These are phyloP conservation scores for Hiodon tergisus DNA, from an alignment of 2,113 vertebrate genomes.

Conservation along the genomic window DNA sequence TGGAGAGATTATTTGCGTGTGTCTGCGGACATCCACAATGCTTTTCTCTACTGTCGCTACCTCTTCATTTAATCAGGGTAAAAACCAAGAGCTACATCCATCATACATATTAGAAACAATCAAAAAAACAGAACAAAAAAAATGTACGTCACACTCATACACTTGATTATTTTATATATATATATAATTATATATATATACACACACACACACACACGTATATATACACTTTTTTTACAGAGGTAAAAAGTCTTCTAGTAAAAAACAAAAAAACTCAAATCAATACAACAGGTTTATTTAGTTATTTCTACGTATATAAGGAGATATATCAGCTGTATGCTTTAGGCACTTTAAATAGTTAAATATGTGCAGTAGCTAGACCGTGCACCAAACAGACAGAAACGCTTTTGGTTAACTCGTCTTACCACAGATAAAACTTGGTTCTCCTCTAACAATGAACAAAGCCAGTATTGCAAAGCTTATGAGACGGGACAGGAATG, in stretches of 20 bases:
- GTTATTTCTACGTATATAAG: constrained; percentile 66
- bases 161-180: too few relatives aligned
- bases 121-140: constrained; percentile 62
- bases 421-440: constrained; percentile 72
- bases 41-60: too few relatives aligned
- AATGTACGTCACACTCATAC: constrained; percentile 88
- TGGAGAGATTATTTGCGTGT: too few relatives aligned
- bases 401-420: constrained; percentile 66
- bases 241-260: constrained; percentile 84
- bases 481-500: not conserved
- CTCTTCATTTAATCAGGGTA: too few relatives aligned
- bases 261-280: constrained; percentile 44
- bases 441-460: constrained; percentile 29
- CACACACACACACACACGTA: not conserved
- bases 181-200: too few relatives aligned
- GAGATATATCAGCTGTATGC: constrained; percentile 69
- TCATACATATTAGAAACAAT: constrained; percentile 90
- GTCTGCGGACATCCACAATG: too few relatives aligned
- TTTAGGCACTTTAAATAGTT: constrained; percentile 86
- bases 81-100: constrained; percentile 79
- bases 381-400: constrained; percentile 42
- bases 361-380: constrained; percentile 70
- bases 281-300: constrained; percentile 66
- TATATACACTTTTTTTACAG: constrained; percentile 70
- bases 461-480: constrained; percentile 34